Percentiles rank a stretch among this genome's conserved stretches.
Conservation (phyloP, 2,888 invertebrate genomes). For the Eilema sororculum region DNA sequence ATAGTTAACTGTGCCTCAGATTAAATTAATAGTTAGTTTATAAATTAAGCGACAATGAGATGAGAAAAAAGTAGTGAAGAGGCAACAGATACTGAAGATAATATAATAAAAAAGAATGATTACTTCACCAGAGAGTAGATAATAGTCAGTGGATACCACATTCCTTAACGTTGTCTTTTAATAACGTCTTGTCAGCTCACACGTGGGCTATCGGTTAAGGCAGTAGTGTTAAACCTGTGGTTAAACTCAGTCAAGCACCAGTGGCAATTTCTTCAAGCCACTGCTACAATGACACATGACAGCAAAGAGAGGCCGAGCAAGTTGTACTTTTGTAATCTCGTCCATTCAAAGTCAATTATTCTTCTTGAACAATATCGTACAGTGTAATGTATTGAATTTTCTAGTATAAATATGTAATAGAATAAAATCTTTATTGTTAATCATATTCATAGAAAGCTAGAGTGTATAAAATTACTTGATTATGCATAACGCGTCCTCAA, state of each 20-base stretch:
- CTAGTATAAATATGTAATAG: neutral
- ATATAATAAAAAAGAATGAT: too few relatives aligned
- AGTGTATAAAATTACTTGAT: constrained; percentile 34
- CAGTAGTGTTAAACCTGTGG: neutral
- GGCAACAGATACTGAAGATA: too few relatives aligned
- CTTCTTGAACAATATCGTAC: too few relatives aligned
- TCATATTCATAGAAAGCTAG: constrained; percentile 18
- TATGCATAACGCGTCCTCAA: constrained; percentile 53
- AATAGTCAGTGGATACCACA: neutral
- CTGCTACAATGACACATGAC: neutral
- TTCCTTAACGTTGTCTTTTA: neutral
- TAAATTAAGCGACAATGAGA: too few relatives aligned
- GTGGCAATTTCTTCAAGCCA: neutral
- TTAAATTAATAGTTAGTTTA: too few relatives aligned
- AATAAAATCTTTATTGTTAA: neutral
- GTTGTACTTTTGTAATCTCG: neutral
- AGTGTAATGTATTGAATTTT: neutral
- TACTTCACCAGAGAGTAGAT: too few relatives aligned
- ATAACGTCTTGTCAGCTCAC: neutral
- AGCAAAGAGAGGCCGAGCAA: neutral
- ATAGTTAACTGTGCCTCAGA: too few relatives aligned
- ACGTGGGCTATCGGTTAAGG: neutral
- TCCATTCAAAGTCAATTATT: neutral
- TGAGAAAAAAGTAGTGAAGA: too few relatives aligned
- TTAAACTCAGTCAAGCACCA: neutral